A percentile compares a stretch with the other conserved stretches of the same genome.
Evolutionary conservation across 2,113 vertebrate species (phyloP).

Genomic region (Sebastes schlegelii): DNA sequence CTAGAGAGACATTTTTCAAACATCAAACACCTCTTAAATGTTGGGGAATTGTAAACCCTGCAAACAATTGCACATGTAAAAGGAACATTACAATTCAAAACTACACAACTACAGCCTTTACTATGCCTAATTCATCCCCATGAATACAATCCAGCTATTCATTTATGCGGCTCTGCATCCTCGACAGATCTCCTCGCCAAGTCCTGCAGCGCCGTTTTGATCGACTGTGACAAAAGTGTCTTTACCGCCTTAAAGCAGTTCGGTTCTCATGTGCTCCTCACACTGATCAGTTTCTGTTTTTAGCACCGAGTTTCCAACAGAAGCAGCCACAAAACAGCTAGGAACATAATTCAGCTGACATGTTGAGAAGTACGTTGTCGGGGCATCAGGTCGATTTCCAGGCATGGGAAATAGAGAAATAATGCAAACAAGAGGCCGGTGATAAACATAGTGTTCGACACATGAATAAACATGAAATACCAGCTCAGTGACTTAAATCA

Average conservation of each 20-base stretch:
- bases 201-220: slow-evolving; percentile 28
- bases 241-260: slow-evolving; percentile 20
- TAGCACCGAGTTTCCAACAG: slow-evolving; percentile 44
- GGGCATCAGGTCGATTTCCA: slow-evolving; percentile 59
- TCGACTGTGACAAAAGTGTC: slow-evolving; percentile 33
- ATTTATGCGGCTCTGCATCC: slow-evolving; percentile 32
- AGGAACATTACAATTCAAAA: slow-evolving; percentile 6
- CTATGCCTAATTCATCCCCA: slow-evolving; percentile 10
- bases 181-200: slow-evolving; percentile 6
- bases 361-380: slow-evolving; percentile 50
- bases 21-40: slow-evolving; percentile 8
- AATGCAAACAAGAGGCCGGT: slow-evolving; percentile 61
- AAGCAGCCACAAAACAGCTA: slow-evolving; percentile 46
- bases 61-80: background rate
- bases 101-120: background rate
- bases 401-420: slow-evolving; percentile 66
- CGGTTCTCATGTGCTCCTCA: slow-evolving; percentile 35
- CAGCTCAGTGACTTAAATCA: slow-evolving; percentile 54
- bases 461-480: slow-evolving; percentile 63
- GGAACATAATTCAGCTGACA: slow-evolving; percentile 44
- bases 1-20: background rate
- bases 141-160: slow-evolving; percentile 38
- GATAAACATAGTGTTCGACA: slow-evolving; percentile 51
- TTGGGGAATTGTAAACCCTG: background rate
- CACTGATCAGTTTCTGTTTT: slow-evolving; percentile 62